Percentiles rank a stretch among this genome's conserved stretches.
Evolutionary conservation across 1,140 invertebrate genomes (phyloP).

Genomic region (Calycopis cecrops): DNA sequence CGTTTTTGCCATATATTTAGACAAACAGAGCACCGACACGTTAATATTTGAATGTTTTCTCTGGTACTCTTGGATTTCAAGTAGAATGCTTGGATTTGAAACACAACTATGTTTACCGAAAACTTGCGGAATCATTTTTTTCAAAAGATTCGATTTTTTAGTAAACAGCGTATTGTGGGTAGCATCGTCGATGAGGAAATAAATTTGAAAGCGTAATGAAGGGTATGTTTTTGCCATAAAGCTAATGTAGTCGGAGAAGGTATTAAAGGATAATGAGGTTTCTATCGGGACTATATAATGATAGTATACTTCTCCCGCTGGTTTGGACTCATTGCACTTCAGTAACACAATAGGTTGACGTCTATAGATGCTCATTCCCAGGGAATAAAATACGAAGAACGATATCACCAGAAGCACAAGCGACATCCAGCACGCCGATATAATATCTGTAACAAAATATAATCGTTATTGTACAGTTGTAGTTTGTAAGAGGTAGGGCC

Average conservation of each 20-base stretch:
- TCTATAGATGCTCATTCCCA: slow-evolving; percentile 44
- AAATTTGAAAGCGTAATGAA: slow-evolving; percentile 39
- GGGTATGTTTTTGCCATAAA: slow-evolving; percentile 47
- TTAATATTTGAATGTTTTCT: slow-evolving; percentile 49
- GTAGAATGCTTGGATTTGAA: slow-evolving; percentile 32
- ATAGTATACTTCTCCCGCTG: slow-evolving; percentile 43
- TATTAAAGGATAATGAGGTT: slow-evolving; percentile 29
- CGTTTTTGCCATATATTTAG: slow-evolving; percentile 53
- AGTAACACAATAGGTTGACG: slow-evolving; percentile 40
- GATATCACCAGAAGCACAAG: slow-evolving; percentile 48
- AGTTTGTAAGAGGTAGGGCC: neutral
- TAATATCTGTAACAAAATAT: slow-evolving; percentile 48
- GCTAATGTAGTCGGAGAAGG: slow-evolving; percentile 48
- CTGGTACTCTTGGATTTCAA: slow-evolving; percentile 39
- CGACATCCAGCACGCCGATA: slow-evolving; percentile 60
- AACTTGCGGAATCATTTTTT: slow-evolving; percentile 33
- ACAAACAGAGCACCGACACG: slow-evolving; percentile 43
- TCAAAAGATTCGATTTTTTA: slow-evolving; percentile 30
- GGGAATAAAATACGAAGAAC: slow-evolving; percentile 48
- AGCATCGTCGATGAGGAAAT: slow-evolving; percentile 52
- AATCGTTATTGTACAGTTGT: slow-evolving; percentile 12
- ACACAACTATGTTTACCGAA: slow-evolving; percentile 23
- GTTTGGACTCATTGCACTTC: slow-evolving; percentile 44
- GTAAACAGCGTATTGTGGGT: slow-evolving; percentile 24
- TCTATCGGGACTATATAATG: slow-evolving; percentile 45